Base-by-base conservation (phyloP, 2,888 invertebrate genomes). In the Plemyria rubiginata region DNA sequence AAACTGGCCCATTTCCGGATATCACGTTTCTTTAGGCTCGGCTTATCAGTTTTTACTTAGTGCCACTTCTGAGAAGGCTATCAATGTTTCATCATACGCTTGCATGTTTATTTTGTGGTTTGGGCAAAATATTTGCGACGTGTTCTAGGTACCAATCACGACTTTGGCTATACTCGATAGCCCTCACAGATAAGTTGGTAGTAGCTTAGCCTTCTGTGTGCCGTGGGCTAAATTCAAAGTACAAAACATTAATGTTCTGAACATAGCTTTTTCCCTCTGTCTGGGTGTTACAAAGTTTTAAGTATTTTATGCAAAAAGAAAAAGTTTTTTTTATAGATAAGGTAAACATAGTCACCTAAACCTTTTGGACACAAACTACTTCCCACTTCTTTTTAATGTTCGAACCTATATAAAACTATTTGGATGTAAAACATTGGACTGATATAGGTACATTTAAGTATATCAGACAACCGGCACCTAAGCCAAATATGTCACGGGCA, bases 1-100 rank as follows among this genome's bases (percentile, higher is more conserved):
- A 66, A 65, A 69, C 67, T 60, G 64, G 67, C 54, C 60, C 52
- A 76, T 82, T 76, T 80, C 78, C 75, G 78, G 78, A 78, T 85
- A 85, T 85, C 79, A 70, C 71, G 74, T 84, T 79, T 81, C 84
- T 76, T 74, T 61, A 72, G 76, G 76, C 77, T 54, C 3, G 55
- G 57, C 55, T 82, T 82, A 83, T 84, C 85, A 75, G 64, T 63
- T 75, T 75, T 68, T 55, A 71, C 67, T 59, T 67, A 67, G 63
- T 51, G 50, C 54, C 13, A 56, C 12, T 81, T 78, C 78, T 68
- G 54, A 62, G 79, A 81, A 81, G 63, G 64, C 62, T 65, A 71
- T 72, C 67, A 67, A 45, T 38, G 36, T 61, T 50, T 38, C 55
- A 45, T 9, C 51, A n/a, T n/a, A 38, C 43, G 38, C 9, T 38